phyloP scores from a whole-genome alignment of 2,797 vertebrate species.

The Atherinosoma microstoma region DNA sequence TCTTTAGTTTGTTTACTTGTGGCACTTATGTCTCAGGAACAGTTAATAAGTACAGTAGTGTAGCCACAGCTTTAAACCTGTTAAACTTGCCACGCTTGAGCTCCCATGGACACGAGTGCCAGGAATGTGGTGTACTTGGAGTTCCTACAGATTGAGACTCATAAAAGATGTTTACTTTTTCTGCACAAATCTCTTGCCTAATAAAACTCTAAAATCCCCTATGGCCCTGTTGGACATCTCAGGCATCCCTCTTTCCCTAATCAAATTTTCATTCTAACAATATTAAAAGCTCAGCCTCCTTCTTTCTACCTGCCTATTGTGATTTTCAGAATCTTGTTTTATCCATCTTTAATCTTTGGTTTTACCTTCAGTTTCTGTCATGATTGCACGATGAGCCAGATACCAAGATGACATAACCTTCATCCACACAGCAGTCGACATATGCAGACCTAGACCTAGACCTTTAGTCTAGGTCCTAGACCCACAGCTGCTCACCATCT shows the following conservation, averaged over 20 bases:
- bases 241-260: constrained; percentile 9
- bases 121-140: neutral
- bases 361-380: constrained; percentile 5
- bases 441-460: neutral
- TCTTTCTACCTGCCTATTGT: neutral
- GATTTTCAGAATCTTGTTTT: constrained; percentile 7
- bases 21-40: no score
- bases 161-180: constrained; percentile 8
- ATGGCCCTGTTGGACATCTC: constrained; percentile 9
- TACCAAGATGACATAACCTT: neutral
- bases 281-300: constrained; percentile 5
- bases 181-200: constrained; percentile 8
- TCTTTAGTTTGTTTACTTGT: neutral
- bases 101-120: neutral
- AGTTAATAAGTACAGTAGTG: neutral
- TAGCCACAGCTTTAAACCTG: neutral
- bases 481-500: constrained; percentile 17
- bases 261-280: constrained; percentile 25
- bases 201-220: constrained; percentile 15
- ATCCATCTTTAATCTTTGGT: constrained; percentile 10
- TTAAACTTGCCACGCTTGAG: neutral
- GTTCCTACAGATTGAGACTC: neutral
- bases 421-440: neutral
- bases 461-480: neutral
- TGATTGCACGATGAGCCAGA: neutral